Percentiles rank a stretch among this genome's conserved stretches.
Evolutionary conservation across 2,888 invertebrate species (phyloP).

Genomic region (Barypeithes pellucidus): DNA sequence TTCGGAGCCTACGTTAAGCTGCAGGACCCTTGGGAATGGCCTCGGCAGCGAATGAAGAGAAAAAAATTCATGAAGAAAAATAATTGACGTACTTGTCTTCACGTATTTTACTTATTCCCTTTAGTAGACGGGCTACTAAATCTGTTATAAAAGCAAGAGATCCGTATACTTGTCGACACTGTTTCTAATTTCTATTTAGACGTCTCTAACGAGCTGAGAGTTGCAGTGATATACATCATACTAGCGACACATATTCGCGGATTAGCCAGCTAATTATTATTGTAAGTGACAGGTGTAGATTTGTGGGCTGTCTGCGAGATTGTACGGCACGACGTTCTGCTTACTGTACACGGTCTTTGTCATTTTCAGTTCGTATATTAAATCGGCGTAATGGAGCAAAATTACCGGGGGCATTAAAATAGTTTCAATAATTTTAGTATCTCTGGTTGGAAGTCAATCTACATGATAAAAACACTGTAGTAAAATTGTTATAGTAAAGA

Average conservation of each 20-base stretch:
- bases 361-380: background rate
- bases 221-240: constrained; percentile 62
- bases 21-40: too few species aligned
- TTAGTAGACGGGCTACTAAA: background rate
- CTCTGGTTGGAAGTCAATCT: too few species aligned
- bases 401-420: too few species aligned
- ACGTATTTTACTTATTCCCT: too few species aligned
- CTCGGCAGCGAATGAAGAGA: too few species aligned
- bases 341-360: constrained; percentile 2
- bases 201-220: constrained; percentile 18
- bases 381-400: too few species aligned
- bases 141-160: constrained; percentile 7
- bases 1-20: too few species aligned
- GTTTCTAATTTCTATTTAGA: constrained; percentile 38
- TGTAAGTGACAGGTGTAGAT: constrained; percentile 69
- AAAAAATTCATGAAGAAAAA: too few species aligned
- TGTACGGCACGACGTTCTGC: constrained; percentile 5
- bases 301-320: constrained; percentile 65
- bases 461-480: too few species aligned
- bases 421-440: too few species aligned
- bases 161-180: background rate
- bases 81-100: too few species aligned
- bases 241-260: constrained; percentile 62
- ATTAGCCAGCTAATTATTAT: constrained; percentile 70
- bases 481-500: too few species aligned